Evolutionary conservation across 1,140 invertebrate genomes (phyloP).

Genomic region (Atopsyche davidsoni): DNA sequence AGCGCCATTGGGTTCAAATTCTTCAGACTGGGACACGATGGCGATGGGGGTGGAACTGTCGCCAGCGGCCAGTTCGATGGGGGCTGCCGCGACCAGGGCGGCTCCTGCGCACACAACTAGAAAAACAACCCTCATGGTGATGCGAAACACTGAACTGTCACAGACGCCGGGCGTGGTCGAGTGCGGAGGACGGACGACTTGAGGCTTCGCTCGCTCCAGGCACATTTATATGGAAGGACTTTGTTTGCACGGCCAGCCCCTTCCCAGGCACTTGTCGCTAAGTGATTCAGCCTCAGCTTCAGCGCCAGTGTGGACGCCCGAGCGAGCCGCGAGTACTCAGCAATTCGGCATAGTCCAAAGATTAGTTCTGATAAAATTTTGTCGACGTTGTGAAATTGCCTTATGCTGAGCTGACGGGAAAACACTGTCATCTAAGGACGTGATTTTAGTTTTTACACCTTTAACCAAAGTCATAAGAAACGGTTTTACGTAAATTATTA

Average conservation of each 20-base stretch:
- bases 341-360: constrained; percentile 14
- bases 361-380: constrained; percentile 8
- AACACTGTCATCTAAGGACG: no score
- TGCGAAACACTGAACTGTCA: neutral
- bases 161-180: no score
- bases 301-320: constrained; percentile 12
- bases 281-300: constrained; percentile 29
- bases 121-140: constrained; percentile 23
- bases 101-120: constrained; percentile 29
- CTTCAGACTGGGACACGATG: constrained; percentile 46
- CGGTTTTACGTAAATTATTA: no score
- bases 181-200: constrained; percentile 21
- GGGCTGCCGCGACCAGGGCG: constrained; percentile 30
- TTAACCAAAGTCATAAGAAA: no score
- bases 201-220: constrained; percentile 15
- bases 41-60: constrained; percentile 42
- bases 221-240: constrained; percentile 47
- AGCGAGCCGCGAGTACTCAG: constrained; percentile 6
- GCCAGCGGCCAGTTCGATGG: constrained; percentile 30
- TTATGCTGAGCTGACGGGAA: no score
- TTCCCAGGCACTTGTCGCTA: constrained; percentile 36
- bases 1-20: constrained; percentile 50
- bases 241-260: constrained; percentile 49
- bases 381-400: neutral
- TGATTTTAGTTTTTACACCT: no score